Conservation (phyloP, 2,797 vertebrate species). For the Anabas testudineus region DNA sequence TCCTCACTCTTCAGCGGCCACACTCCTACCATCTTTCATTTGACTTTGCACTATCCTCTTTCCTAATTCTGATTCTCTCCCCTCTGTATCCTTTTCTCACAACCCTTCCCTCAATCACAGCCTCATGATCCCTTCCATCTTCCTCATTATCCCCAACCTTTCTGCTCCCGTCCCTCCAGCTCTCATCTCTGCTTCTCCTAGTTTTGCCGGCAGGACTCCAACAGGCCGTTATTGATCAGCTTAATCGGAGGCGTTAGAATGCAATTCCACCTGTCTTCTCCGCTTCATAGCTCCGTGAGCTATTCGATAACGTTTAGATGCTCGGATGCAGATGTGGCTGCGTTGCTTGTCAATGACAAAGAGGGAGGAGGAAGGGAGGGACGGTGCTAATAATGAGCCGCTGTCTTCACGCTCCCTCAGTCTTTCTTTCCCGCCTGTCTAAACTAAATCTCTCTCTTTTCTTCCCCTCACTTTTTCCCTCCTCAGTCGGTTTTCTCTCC, state of each 20-base stretch:
- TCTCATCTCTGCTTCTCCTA: not conserved
- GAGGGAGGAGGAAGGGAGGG: slow-evolving; percentile 26
- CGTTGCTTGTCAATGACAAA: slow-evolving; percentile 41
- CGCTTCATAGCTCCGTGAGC: slow-evolving; percentile 57
- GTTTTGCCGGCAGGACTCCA: slow-evolving; percentile 32
- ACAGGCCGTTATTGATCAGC: slow-evolving; percentile 64
- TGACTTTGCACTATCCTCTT: slow-evolving; percentile 35
- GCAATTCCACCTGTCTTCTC: slow-evolving; percentile 70
- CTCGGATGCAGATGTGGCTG: slow-evolving; percentile 66
- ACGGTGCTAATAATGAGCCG: slow-evolving; percentile 51
- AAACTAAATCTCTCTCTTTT: slow-evolving; percentile 31
- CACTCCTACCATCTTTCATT: slow-evolving; percentile 7
- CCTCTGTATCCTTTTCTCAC: not conserved
- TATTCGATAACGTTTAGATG: slow-evolving; percentile 71
- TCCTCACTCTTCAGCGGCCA: slow-evolving; percentile 22
- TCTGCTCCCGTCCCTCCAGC: not conserved
- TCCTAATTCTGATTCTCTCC: not conserved
- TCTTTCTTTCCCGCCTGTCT: slow-evolving; percentile 39
- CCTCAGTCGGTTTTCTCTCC: slow-evolving; percentile 19
- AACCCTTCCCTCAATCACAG: slow-evolving; percentile 1
- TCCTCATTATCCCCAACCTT: slow-evolving; percentile 28
- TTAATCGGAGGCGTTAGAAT: slow-evolving; percentile 72
- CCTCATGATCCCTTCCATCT: slow-evolving; percentile 23
- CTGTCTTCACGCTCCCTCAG: slow-evolving; percentile 30
- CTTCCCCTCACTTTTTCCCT: not conserved